A percentile compares a stretch with the other conserved stretches of the same genome.
Conservation (phyloP, 2,113 vertebrate genomes). For the Oreochromis niloticus region DNA sequence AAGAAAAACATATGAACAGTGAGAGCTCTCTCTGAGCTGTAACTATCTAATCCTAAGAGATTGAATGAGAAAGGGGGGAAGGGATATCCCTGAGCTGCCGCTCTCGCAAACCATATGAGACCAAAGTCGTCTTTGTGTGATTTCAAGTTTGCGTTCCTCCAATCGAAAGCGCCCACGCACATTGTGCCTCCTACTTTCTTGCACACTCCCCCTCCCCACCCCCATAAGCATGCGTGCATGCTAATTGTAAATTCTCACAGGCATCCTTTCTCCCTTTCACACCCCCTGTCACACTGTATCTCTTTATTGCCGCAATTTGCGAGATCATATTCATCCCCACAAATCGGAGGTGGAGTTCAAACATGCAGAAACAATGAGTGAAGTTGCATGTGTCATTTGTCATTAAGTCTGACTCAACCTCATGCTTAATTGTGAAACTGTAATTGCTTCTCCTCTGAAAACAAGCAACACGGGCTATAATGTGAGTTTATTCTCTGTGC, state of each 20-base stretch:
- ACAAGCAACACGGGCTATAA: background rate
- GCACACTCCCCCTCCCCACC: background rate
- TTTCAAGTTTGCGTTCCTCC: slow-evolving; percentile 34
- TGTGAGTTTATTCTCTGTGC: background rate
- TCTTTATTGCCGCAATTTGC: slow-evolving; percentile 10
- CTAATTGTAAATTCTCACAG: slow-evolving; percentile 40
- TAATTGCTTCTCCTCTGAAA: background rate
- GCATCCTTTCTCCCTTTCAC: slow-evolving; percentile 9
- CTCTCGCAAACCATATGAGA: slow-evolving; percentile 11
- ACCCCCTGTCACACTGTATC: slow-evolving; percentile 4
- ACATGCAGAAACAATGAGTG: background rate
- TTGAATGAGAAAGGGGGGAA: background rate
- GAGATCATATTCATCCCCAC: slow-evolving; percentile 14
- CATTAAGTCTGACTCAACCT: background rate
- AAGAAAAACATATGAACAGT: background rate
- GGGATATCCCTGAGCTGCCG: background rate
- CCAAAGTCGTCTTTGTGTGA: slow-evolving; percentile 6
- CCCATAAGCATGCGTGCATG: slow-evolving; percentile 14
- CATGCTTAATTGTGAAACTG: background rate
- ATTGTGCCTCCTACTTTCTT: slow-evolving; percentile 9
- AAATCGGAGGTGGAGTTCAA: background rate
- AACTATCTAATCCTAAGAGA: background rate
- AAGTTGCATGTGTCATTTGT: background rate
- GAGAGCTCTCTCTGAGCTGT: background rate
- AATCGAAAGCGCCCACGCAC: slow-evolving; percentile 41